A percentile compares a stretch with the other conserved stretches of the same genome.
Evolutionary conservation across 2,888 invertebrate species (phyloP).

Genomic region (Hylaea fasciaria): DNA sequence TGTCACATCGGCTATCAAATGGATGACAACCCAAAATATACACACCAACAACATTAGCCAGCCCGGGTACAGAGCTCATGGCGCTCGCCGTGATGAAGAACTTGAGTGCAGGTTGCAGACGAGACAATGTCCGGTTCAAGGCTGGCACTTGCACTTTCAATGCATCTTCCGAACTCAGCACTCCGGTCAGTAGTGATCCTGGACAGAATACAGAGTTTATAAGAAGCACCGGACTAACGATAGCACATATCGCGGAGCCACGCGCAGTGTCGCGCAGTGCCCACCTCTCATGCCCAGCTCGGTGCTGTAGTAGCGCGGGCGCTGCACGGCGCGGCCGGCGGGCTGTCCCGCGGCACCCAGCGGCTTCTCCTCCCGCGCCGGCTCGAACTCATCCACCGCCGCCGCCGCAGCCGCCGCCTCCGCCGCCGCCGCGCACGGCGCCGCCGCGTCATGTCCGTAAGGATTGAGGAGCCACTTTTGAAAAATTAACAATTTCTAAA

Average conservation of each 20-base stretch:
- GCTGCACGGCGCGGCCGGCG: slow-evolving; percentile 84
- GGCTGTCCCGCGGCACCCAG: slow-evolving; percentile 55
- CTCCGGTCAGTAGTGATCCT: slow-evolving; percentile 89
- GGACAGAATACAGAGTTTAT: slow-evolving; percentile 4
- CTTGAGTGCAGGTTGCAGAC: slow-evolving; percentile 92
- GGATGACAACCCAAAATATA: neutral
- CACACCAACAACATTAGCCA: slow-evolving; percentile 89
- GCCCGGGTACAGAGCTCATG: slow-evolving; percentile 58
- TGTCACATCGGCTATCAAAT: neutral
- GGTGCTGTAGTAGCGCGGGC: slow-evolving; percentile 97
- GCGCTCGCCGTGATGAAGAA: slow-evolving; percentile 89
- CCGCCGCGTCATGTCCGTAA: too few relatives aligned
- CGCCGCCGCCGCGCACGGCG: slow-evolving; percentile 44
- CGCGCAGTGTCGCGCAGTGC: neutral
- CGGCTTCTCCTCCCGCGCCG: slow-evolving; percentile 68
- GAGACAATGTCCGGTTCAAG: slow-evolving; percentile 94
- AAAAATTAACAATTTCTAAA: too few relatives aligned
- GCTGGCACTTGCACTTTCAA: slow-evolving; percentile 92
- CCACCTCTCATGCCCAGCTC: slow-evolving; percentile 93
- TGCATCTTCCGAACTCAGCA: slow-evolving; percentile 91
- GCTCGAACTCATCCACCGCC: slow-evolving; percentile 69
- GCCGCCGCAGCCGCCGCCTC: slow-evolving; percentile 36
- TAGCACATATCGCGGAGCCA: too few relatives aligned
- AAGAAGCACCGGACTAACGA: too few relatives aligned
- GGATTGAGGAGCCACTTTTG: too few relatives aligned